phyloP scores from a whole-genome alignment of 1,140 invertebrate genomes.

The Ostrea edulis region DNA sequence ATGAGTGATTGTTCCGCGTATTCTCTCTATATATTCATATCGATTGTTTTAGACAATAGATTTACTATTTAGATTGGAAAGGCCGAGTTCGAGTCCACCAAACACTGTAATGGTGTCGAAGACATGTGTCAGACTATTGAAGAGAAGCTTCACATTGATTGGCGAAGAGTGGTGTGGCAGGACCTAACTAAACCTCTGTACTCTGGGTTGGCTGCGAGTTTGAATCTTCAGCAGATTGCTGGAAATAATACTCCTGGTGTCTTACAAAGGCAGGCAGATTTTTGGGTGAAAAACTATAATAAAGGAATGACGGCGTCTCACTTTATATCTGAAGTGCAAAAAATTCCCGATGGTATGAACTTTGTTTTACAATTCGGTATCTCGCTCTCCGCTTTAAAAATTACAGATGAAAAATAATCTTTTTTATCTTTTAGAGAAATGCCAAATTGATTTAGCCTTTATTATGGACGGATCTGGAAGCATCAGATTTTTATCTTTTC shows the following conservation, averaged over 20 bases:
- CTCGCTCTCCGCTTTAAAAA: not conserved
- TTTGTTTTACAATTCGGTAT: not conserved
- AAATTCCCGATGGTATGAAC: not conserved
- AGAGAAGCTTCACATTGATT: slow-evolving; percentile 36
- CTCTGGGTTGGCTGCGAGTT: slow-evolving; percentile 57
- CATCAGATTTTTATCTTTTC: slow-evolving; percentile 17
- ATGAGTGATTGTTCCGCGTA: too few species aligned
- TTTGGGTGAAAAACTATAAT: slow-evolving; percentile 36
- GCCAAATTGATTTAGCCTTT: slow-evolving; percentile 36
- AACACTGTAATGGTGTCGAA: slow-evolving; percentile 11
- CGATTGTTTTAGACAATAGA: too few species aligned
- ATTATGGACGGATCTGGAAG: slow-evolving; percentile 41
- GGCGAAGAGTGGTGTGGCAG: slow-evolving; percentile 42
- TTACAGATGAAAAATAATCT: not conserved
- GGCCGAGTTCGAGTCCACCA: not conserved
- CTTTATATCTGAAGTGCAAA: slow-evolving; percentile 4
- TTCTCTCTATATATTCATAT: too few species aligned
- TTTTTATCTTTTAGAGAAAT: not conserved
- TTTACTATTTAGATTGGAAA: slow-evolving; percentile 21
- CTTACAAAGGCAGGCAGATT: slow-evolving; percentile 20
- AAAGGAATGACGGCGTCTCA: not conserved
- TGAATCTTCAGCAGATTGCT: slow-evolving; percentile 34
- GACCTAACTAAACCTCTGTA: slow-evolving; percentile 60
- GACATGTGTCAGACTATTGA: not conserved
- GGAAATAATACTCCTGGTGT: slow-evolving; percentile 36